These are phyloP conservation scores for Epinotia bilunana DNA, from an alignment of 2,888 invertebrate genomes.

Conservation along the genomic window DNA sequence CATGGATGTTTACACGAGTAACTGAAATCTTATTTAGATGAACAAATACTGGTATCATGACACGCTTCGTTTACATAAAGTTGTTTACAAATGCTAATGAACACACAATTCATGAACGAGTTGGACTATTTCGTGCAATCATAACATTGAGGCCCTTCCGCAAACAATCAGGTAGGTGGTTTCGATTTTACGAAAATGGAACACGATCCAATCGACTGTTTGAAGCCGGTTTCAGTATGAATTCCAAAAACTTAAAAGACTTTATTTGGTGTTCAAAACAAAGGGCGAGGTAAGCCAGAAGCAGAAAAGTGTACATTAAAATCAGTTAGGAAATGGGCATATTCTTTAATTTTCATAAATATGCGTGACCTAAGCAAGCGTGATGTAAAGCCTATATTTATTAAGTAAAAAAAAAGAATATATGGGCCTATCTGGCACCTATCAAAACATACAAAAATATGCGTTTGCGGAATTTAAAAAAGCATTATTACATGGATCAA, in stretches of 20 bases:
- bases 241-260: neutral
- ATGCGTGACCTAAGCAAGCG: too few species aligned
- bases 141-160: constrained; percentile 38
- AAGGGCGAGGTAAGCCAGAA: neutral
- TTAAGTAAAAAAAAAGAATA: too few species aligned
- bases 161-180: constrained; percentile 13
- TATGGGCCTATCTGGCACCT: too few species aligned
- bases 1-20: too few species aligned
- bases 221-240: neutral
- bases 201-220: neutral
- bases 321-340: neutral
- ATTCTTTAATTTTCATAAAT: too few species aligned
- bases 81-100: constrained; percentile 44
- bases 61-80: constrained; percentile 35
- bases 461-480: too few species aligned
- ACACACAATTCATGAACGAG: constrained; percentile 35
- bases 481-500: too few species aligned
- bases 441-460: too few species aligned
- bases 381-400: too few species aligned
- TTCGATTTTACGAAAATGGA: neutral
- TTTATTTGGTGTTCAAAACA: neutral
- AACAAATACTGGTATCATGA: constrained; percentile 31
- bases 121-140: constrained; percentile 29
- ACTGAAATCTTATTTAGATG: constrained; percentile 24
- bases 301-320: neutral